Conservation (phyloP, 2,797 vertebrate species). For the Sandelia bainsii region DNA sequence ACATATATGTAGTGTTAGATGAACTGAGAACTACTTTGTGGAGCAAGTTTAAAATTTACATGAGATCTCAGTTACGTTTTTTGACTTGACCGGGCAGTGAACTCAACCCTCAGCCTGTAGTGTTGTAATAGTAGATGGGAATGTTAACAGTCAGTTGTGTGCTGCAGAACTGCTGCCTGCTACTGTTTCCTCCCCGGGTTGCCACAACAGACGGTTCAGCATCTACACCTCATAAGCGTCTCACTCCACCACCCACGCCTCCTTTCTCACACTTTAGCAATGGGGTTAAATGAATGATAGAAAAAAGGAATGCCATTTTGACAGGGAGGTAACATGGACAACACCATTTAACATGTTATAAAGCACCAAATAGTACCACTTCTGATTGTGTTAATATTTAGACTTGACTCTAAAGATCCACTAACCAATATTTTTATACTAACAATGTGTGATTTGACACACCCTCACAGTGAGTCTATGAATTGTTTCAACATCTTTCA, state of each 20-base stretch:
- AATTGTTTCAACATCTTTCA: no score
- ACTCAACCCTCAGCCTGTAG: constrained; percentile 13
- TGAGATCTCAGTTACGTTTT: not conserved
- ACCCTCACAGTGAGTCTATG: no score
- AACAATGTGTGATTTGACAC: no score
- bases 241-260: not conserved
- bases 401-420: no score
- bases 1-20: not conserved
- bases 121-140: constrained; percentile 19
- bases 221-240: constrained; percentile 19
- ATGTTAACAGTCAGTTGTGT: constrained; percentile 20
- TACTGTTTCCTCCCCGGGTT: constrained; percentile 69
- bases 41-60: constrained; percentile 7
- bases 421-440: no score
- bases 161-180: constrained; percentile 20
- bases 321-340: constrained; percentile 3
- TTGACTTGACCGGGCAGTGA: constrained; percentile 30
- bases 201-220: constrained; percentile 67
- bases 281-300: not conserved
- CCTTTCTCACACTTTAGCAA: not conserved
- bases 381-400: no score
- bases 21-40: not conserved
- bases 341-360: no score
- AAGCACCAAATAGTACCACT: no score
- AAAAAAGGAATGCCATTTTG: constrained; percentile 14